phyloP scores from a whole-genome alignment of 2,888 invertebrate species.

The Trachelus stipa region DNA sequence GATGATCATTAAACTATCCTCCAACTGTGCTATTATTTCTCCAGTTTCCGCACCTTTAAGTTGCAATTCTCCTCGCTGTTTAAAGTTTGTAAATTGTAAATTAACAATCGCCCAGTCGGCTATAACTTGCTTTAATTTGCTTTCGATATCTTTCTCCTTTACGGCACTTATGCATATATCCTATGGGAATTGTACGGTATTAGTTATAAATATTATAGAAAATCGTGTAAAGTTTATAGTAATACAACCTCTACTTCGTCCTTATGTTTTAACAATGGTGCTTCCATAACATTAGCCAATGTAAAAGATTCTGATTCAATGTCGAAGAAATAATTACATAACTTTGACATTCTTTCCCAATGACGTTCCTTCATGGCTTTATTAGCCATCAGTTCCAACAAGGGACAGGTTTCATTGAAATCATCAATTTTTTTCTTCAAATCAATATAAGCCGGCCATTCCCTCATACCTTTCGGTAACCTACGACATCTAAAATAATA shows the following conservation, averaged over 20 bases:
- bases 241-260: conserved; percentile 86
- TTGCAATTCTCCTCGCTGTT: conserved; percentile 84
- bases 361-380: conserved; percentile 87
- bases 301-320: conserved; percentile 84
- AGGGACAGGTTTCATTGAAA: conserved; percentile 88
- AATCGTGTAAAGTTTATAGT: neutral
- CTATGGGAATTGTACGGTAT: conserved; percentile 58
- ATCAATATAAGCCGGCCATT: conserved; percentile 89
- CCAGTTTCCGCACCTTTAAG: conserved; percentile 80
- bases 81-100: conserved; percentile 79
- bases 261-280: conserved; percentile 82
- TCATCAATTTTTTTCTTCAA: conserved; percentile 91
- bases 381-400: conserved; percentile 89
- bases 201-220: conserved; percentile 7
- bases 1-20: conserved; percentile 89
- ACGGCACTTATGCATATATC: conserved; percentile 91
- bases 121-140: conserved; percentile 84
- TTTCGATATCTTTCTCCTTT: conserved; percentile 92
- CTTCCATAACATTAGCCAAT: conserved; percentile 85
- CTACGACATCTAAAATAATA: conserved; percentile 76
- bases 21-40: conserved; percentile 82
- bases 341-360: conserved; percentile 75
- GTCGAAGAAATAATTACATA: conserved; percentile 77
- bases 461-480: conserved; percentile 85
- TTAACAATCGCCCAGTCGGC: conserved; percentile 84